These are phyloP conservation scores for Xerus rutilus DNA, from an alignment of 2,797 vertebrate genomes.

Conservation along the genomic window DNA sequence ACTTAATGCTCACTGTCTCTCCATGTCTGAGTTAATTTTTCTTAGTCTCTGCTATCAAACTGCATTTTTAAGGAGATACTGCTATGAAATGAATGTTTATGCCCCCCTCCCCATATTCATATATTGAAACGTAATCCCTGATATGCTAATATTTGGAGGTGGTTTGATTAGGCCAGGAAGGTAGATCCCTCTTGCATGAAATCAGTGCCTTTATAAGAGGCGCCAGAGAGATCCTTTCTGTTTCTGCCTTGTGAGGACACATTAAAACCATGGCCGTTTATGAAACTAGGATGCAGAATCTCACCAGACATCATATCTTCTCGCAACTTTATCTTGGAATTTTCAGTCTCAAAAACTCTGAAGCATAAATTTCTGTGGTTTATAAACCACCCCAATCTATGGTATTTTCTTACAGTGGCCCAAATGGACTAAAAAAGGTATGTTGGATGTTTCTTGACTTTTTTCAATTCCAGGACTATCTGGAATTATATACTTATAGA, in stretches of 20 bases:
- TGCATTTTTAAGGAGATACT: background rate
- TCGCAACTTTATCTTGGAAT: too few species aligned
- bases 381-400: background rate
- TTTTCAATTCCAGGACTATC: background rate
- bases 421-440: background rate
- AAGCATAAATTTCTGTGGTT: background rate
- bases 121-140: background rate
- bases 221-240: too few species aligned
- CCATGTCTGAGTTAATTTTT: background rate
- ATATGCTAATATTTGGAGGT: background rate
- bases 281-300: too few species aligned
- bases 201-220: background rate
- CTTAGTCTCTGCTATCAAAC: slow-evolving; percentile 7
- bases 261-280: background rate
- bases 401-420: background rate
- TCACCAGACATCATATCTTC: too few species aligned
- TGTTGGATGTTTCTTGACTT: background rate
- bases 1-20: background rate
- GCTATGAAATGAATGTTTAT: background rate
- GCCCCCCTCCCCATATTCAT: background rate
- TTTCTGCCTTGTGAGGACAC: background rate
- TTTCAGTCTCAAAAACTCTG: too few species aligned
- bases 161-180: background rate
- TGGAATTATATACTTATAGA: background rate
- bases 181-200: background rate